These are phyloP conservation scores for Palaemon carinicauda DNA, from an alignment of 1,140 invertebrate genomes.

Conservation along the genomic window DNA sequence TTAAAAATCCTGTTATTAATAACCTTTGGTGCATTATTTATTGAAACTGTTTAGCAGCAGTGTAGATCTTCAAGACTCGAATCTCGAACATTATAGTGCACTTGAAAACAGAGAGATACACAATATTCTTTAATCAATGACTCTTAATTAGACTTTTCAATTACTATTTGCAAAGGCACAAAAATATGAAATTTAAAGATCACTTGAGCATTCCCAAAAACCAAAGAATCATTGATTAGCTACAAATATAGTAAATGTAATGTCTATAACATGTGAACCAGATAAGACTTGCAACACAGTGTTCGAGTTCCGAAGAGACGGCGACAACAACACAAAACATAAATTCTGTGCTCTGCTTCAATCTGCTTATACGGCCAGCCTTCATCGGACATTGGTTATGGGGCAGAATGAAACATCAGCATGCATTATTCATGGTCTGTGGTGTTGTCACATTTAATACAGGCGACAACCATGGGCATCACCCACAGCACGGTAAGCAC, in stretches of 20 bases:
- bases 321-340: slow-evolving; percentile 11
- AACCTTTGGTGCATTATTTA: too few relatives aligned
- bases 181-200: too few relatives aligned
- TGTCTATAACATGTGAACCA: not conserved
- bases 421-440: slow-evolving; percentile 1
- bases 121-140: too few relatives aligned
- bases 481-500: slow-evolving; percentile 42
- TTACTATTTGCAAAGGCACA: too few relatives aligned
- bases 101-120: too few relatives aligned
- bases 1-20: too few relatives aligned
- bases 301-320: slow-evolving; percentile 32
- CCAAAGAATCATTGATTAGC: not conserved
- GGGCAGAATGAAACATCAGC: not conserved
- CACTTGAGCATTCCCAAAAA: not conserved
- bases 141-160: too few relatives aligned
- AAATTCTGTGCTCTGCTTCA: not conserved
- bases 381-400: not conserved
- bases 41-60: too few relatives aligned
- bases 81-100: too few relatives aligned
- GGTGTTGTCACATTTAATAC: slow-evolving; percentile 5
- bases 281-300: not conserved
- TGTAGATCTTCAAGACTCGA: too few relatives aligned
- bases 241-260: not conserved
- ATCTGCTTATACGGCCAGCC: not conserved
- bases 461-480: slow-evolving; percentile 31